Conservation (phyloP, 2,888 invertebrate genomes). For the Leucophenga montana region DNA sequence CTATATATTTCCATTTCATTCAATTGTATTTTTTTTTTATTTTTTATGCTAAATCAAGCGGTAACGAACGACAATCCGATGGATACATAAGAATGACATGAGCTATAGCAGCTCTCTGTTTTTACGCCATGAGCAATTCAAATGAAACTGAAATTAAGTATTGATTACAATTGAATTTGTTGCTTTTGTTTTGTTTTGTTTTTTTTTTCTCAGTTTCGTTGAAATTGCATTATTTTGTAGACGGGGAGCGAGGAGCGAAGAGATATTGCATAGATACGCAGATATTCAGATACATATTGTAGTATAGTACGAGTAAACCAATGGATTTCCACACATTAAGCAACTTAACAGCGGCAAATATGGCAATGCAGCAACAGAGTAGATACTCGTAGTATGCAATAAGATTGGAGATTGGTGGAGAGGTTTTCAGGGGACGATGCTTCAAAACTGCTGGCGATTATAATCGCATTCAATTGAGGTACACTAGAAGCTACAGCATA, state of each 20-base stretch:
- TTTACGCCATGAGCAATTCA: slow-evolving; percentile 32
- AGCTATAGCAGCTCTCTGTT: slow-evolving; percentile 21
- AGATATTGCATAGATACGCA: slow-evolving; percentile 12
- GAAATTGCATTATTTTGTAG: background rate
- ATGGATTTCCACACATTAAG: slow-evolving; percentile 19
- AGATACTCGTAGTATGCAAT: background rate
- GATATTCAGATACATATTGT: background rate
- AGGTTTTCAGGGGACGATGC: too few species aligned
- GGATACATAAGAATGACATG: slow-evolving; percentile 9
- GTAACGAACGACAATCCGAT: background rate
- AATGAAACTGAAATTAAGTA: slow-evolving; percentile 59
- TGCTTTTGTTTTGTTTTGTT: slow-evolving; percentile 17
- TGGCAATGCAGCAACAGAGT: slow-evolving; percentile 35
- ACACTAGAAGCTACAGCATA: background rate
- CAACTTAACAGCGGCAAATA: slow-evolving; percentile 26
- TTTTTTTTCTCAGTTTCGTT: slow-evolving; percentile 3
- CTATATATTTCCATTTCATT: slow-evolving; percentile 26
- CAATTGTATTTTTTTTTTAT: slow-evolving; percentile 29
- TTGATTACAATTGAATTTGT: slow-evolving; percentile 54
- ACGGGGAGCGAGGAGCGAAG: slow-evolving; percentile 12
- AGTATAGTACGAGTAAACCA: slow-evolving; percentile 24
- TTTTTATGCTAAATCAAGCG: slow-evolving; percentile 34
- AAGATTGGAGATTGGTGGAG: background rate
- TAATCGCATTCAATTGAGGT: too few species aligned
- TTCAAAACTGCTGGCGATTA: too few species aligned